Percentiles rank a stretch among this genome's conserved stretches.
phyloP scores from a whole-genome alignment of 2,888 invertebrate species.

The Thymelicus lineola region DNA sequence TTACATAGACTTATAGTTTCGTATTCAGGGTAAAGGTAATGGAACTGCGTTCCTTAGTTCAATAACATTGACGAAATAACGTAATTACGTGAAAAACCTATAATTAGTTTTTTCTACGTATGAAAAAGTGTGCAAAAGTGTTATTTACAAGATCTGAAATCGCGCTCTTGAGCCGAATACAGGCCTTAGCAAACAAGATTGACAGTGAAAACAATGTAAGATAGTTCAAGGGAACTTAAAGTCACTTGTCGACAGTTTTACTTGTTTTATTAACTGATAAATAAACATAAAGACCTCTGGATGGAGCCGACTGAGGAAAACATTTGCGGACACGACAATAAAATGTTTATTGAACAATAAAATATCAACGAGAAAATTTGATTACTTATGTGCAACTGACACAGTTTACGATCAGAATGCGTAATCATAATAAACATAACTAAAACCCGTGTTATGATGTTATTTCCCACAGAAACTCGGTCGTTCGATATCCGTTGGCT shows the following conservation, averaged over 20 bases:
- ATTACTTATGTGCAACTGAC: conserved; percentile 56
- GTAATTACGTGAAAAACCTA: too few species aligned
- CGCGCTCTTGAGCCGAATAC: too few species aligned
- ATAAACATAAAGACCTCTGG: conserved; percentile 41
- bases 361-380: conserved; percentile 60
- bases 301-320: conserved; percentile 43
- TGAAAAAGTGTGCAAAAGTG: too few species aligned
- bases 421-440: conserved; percentile 44
- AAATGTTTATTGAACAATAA: conserved; percentile 69
- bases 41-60: too few species aligned
- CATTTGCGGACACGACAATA: conserved; percentile 55
- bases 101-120: too few species aligned
- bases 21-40: neutral
- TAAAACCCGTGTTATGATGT: conserved; percentile 26
- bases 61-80: too few species aligned
- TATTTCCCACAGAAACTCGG: conserved; percentile 34
- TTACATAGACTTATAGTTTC: neutral
- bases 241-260: conserved; percentile 29
- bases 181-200: too few species aligned
- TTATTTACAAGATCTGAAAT: too few species aligned
- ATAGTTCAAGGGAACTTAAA: neutral
- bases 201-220: neutral
- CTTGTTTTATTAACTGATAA: conserved; percentile 39
- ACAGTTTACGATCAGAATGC: conserved; percentile 53
- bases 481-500: conserved; percentile 2